Percentiles rank a stretch among this genome's conserved stretches.
These are phyloP conservation scores for Cyaniris semiargus DNA, from an alignment of 2,888 invertebrate species.

Conservation along the genomic window DNA sequence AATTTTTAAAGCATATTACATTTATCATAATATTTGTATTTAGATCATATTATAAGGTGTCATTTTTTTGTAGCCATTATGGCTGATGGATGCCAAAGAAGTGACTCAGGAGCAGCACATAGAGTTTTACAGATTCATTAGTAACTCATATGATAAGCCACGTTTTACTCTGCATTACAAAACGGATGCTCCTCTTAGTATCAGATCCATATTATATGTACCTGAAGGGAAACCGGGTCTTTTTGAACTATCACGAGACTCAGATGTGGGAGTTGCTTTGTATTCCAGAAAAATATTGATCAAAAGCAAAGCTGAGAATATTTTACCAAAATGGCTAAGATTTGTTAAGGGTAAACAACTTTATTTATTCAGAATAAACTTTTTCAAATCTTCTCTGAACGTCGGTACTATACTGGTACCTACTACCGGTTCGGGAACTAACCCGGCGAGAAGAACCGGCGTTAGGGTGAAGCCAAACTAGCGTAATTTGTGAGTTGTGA, in stretches of 20 bases:
- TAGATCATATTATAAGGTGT: background rate
- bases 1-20: background rate
- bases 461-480: too few relatives aligned
- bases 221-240: slow-evolving; percentile 96
- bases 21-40: background rate
- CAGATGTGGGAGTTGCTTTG: slow-evolving; percentile 91
- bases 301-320: slow-evolving; percentile 93
- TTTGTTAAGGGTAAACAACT: slow-evolving; percentile 89
- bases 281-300: slow-evolving; percentile 97
- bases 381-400: too few relatives aligned
- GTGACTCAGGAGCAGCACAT: slow-evolving; percentile 92
- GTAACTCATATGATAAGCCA: slow-evolving; percentile 92
- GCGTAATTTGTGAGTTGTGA: too few relatives aligned
- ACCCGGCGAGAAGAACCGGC: too few relatives aligned
- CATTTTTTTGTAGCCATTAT: slow-evolving; percentile 85
- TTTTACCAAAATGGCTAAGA: slow-evolving; percentile 96
- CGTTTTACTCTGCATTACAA: slow-evolving; percentile 95
- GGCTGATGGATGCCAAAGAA: slow-evolving; percentile 95
- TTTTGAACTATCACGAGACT: slow-evolving; percentile 93
- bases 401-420: too few relatives aligned
- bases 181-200: slow-evolving; percentile 94
- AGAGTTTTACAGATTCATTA: slow-evolving; percentile 95
- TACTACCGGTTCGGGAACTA: too few relatives aligned
- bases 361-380: too few relatives aligned
- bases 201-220: slow-evolving; percentile 94